Evolutionary conservation across 2,888 invertebrate genomes (phyloP).

Genomic region (Dinocampus coccinellae): DNA sequence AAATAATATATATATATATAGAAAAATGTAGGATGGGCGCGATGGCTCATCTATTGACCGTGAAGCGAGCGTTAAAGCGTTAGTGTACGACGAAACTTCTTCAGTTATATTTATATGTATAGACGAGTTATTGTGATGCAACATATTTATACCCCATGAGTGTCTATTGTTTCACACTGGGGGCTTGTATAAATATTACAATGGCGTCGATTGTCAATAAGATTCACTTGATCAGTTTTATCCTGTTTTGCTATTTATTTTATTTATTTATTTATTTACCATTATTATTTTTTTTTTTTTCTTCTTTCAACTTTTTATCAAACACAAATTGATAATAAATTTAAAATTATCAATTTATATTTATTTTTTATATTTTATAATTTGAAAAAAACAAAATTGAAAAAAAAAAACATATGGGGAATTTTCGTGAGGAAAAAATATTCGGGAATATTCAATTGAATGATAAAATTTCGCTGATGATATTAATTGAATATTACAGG

Average conservation of each 20-base stretch:
- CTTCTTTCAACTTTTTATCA: background rate
- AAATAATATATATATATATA: slow-evolving; percentile 34
- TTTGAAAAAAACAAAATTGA: too few species aligned
- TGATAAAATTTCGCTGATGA: too few species aligned
- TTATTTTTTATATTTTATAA: too few species aligned
- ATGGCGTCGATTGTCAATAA: slow-evolving; percentile 10
- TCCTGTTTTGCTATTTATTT: background rate
- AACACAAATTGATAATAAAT: background rate
- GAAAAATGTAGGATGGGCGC: slow-evolving; percentile 11
- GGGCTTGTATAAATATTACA: slow-evolving; percentile 34
- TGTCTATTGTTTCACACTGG: slow-evolving; percentile 44
- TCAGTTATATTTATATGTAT: slow-evolving; percentile 17
- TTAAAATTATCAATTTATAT: background rate
- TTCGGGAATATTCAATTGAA: too few species aligned
- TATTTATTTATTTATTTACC: background rate
- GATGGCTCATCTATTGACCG: slow-evolving; percentile 61
- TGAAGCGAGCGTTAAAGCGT: slow-evolving; percentile 35
- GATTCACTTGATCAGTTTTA: slow-evolving; percentile 22
- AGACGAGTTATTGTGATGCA: slow-evolving; percentile 56
- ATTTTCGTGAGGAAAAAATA: too few species aligned
- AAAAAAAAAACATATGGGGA: too few species aligned
- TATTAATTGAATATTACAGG: background rate
- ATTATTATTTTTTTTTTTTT: background rate
- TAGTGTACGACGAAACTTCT: slow-evolving; percentile 35
- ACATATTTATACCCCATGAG: slow-evolving; percentile 50